Evolutionary conservation across 35 echinoderm and acorn worm genomes (phyloP).

Genomic region (Ophiothrix spiculata): DNA sequence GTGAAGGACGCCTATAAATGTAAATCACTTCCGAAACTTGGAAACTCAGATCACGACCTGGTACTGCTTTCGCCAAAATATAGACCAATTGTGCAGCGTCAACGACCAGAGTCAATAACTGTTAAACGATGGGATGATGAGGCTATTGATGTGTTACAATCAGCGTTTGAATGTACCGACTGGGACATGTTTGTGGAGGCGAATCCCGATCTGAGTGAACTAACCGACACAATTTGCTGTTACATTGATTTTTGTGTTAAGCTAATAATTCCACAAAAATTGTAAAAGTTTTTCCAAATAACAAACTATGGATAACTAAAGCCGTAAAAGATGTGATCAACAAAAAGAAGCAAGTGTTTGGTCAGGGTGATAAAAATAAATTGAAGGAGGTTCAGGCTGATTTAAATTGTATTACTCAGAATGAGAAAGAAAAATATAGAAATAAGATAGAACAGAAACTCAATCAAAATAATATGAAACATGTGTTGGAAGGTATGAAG

Average conservation of each 20-base stretch:
- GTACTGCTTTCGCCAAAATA: constrained; percentile 48
- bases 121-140: constrained; percentile 26
- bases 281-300: constrained; percentile 44
- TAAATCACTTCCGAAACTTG: constrained; percentile 7
- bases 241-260: constrained; percentile 63
- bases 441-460: constrained; percentile 41
- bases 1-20: constrained; percentile 20
- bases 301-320: constrained; percentile 58
- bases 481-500: constrained; percentile 34
- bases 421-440: constrained; percentile 34
- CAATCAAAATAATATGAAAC: constrained; percentile 34
- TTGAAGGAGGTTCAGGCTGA: constrained; percentile 42
- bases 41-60: constrained; percentile 25
- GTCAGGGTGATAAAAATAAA: constrained; percentile 23
- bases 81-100: constrained; percentile 29
- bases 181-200: too few relatives aligned
- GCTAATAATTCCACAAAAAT: constrained; percentile 22
- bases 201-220: neutral
- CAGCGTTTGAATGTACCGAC: constrained; percentile 24
- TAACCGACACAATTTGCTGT: constrained; percentile 31
- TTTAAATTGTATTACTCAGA: constrained; percentile 13
- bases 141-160: constrained; percentile 21
- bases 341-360: constrained; percentile 46
- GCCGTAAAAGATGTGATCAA: constrained; percentile 46
- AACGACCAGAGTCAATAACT: constrained; percentile 24